Evolutionary conservation across 2,888 invertebrate genomes (phyloP).

Genomic region (Zeuzera pyrina): DNA sequence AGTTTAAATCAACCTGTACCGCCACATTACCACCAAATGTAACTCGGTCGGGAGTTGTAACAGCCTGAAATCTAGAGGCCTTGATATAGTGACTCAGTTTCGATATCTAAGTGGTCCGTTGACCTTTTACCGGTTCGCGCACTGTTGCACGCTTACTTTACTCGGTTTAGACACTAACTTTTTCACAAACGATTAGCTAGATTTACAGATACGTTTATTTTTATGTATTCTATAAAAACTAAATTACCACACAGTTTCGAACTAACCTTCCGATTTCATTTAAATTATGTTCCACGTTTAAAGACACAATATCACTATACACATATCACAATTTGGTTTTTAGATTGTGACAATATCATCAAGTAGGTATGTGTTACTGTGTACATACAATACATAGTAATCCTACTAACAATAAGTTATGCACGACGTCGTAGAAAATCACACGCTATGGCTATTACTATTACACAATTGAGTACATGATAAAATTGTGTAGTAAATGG

Average conservation of each 20-base stretch:
- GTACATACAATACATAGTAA: too few species aligned
- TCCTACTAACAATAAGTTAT: too few species aligned
- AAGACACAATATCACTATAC: not conserved
- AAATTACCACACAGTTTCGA: too few species aligned
- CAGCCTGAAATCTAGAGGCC: slow-evolving; percentile 54
- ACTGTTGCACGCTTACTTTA: slow-evolving; percentile 40
- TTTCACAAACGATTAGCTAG: too few species aligned
- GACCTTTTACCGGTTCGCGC: slow-evolving; percentile 57
- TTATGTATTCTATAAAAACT: not conserved
- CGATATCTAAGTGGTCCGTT: slow-evolving; percentile 61
- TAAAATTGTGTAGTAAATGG: too few species aligned
- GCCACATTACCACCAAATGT: not conserved
- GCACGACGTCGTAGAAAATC: too few species aligned
- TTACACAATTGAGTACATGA: too few species aligned
- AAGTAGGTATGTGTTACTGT: too few species aligned
- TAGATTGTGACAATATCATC: not conserved
- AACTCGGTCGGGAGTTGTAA: slow-evolving; percentile 14
- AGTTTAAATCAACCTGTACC: too few species aligned
- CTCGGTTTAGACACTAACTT: slow-evolving; percentile 15
- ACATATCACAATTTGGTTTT: not conserved
- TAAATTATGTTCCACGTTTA: not conserved
- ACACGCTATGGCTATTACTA: too few species aligned
- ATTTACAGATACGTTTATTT: not conserved
- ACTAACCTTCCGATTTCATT: too few species aligned
- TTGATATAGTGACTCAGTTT: slow-evolving; percentile 69